Conservation (phyloP, 2,888 invertebrate species). For the Hirtodrosophila duncani region DNA sequence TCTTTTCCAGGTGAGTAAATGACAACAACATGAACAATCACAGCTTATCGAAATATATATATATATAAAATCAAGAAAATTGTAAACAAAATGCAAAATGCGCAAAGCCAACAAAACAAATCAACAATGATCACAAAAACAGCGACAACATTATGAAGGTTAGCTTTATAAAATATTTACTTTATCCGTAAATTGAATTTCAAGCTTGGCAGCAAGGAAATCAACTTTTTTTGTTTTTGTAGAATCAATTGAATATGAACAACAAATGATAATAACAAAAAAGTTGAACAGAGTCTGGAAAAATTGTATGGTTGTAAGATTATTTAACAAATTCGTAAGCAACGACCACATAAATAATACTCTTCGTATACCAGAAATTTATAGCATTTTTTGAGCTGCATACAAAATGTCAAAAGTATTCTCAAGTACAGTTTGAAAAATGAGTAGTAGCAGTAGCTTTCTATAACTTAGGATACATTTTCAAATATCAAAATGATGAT, state of each 20-base stretch:
- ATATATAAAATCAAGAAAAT: conserved; percentile 30
- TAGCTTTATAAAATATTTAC: conserved; percentile 51
- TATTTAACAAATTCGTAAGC: too few relatives aligned
- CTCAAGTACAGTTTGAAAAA: too few relatives aligned
- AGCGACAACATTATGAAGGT: conserved; percentile 41
- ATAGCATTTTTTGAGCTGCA: too few relatives aligned
- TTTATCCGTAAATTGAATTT: conserved; percentile 52
- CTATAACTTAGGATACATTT: too few relatives aligned
- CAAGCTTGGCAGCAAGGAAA: conserved; percentile 21
- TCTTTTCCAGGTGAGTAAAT: conserved; percentile 54
- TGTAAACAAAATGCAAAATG: conserved; percentile 58
- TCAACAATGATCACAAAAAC: conserved; percentile 16
- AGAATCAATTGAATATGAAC: conserved; percentile 12
- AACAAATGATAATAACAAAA: conserved; percentile 2
- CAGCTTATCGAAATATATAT: conserved; percentile 15
- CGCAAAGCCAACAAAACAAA: conserved; percentile 19
- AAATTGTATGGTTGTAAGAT: too few relatives aligned
- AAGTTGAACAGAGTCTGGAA: too few relatives aligned
- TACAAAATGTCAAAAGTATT: too few relatives aligned
- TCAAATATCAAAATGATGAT: too few relatives aligned
- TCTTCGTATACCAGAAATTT: too few relatives aligned
- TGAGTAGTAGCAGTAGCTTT: too few relatives aligned
- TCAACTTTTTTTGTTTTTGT: too few relatives aligned
- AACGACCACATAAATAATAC: too few relatives aligned
- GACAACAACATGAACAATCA: conserved; percentile 23